Evolutionary conservation across 1,140 invertebrate genomes (phyloP), one percentile per base, ranked within the genome.

Genomic region (Pollicipes pollicipes): DNA sequence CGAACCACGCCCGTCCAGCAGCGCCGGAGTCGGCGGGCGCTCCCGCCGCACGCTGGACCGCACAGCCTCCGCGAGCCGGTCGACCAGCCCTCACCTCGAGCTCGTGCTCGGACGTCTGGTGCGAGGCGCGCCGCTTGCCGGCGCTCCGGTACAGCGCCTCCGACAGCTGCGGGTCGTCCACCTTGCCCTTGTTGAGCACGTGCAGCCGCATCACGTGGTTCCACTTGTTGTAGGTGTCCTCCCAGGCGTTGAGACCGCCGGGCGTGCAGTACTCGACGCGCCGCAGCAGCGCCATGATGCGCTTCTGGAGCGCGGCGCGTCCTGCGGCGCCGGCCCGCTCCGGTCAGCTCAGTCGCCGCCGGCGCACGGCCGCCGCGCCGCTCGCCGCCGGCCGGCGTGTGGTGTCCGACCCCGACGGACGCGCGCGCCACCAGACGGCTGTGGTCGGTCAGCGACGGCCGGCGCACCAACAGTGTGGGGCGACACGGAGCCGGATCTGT

Each of bases 31-130:
- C n/a, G n/a, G n/a, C n/a, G n/a, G n/a, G n/a, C n/a, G 6, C 64
- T 28, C 28, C 3, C 28, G 17, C 64, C 8, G 24, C 21, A 64
- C 3, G 10, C n/a, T 10, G 8, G 24, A 29, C 10, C 3, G 3
- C n/a, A 29, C 64, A 66, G 1, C n/a, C 64, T 13, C 64, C 13
- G 24, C 8, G 4, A 3, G 27, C 8, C n/a, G 3, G 24, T 28
- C 64, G 3, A 24, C 8, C 17, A 27, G 8, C 45, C 71, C 74
- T 73, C 79, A 89, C 88, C 81, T 98, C 95, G 29, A 97, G 81
- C 78, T 98, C 95, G 79, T 97, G 94, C 78, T 98, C 95, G n/a
- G 89, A 91, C 77, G 88, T 94, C 78, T 97, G 93, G 79, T 97
- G 93, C 0, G 91, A 92, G 0, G 93, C 88, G 77, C 94, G 82